These are phyloP conservation scores for Oceanodroma tethys DNA, from an alignment of 2,113 vertebrate genomes.

Conservation along the genomic window DNA sequence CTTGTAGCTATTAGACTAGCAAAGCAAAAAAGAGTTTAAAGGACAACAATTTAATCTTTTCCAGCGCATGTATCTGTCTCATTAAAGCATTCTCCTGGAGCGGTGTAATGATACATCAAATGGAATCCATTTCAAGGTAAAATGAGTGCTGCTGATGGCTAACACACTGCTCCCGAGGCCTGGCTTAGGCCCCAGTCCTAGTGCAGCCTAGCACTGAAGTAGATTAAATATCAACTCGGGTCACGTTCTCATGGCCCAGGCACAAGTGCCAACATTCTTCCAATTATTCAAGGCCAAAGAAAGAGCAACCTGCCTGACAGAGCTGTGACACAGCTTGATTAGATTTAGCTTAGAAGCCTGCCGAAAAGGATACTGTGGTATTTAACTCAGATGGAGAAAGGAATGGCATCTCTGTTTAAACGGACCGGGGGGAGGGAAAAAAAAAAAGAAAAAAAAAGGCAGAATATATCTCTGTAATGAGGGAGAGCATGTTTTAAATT, in stretches of 20 bases:
- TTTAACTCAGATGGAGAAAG: conserved; percentile 55
- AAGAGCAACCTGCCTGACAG: conserved; percentile 69
- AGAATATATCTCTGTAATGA: conserved; percentile 30
- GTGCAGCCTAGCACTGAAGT: conserved; percentile 70
- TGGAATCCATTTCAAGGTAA: conserved; percentile 49
- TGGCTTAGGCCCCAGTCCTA: conserved; percentile 52
- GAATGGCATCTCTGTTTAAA: conserved; percentile 57
- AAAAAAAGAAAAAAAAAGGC: neutral
- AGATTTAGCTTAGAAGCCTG: conserved; percentile 75
- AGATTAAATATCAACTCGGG: conserved; percentile 78
- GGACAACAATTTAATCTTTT: conserved; percentile 65
- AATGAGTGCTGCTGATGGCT: conserved; percentile 54
- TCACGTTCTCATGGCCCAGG: conserved; percentile 73
- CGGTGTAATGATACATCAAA: conserved; percentile 60
- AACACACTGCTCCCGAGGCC: conserved; percentile 54
- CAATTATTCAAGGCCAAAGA: conserved; percentile 72
- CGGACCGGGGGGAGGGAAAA: neutral
- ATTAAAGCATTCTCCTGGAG: conserved; percentile 70
- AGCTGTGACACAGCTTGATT: conserved; percentile 77
- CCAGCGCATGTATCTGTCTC: conserved; percentile 62
- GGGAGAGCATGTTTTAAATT: neutral
- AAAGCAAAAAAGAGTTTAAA: conserved; percentile 8
- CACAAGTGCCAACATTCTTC: conserved; percentile 76
- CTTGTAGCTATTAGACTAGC: conserved; percentile 42
- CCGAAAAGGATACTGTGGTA: conserved; percentile 67